Percentiles rank a stretch among this genome's conserved stretches.
phyloP scores from a whole-genome alignment of 2,888 invertebrate species.

The Entomobrya proxima region DNA sequence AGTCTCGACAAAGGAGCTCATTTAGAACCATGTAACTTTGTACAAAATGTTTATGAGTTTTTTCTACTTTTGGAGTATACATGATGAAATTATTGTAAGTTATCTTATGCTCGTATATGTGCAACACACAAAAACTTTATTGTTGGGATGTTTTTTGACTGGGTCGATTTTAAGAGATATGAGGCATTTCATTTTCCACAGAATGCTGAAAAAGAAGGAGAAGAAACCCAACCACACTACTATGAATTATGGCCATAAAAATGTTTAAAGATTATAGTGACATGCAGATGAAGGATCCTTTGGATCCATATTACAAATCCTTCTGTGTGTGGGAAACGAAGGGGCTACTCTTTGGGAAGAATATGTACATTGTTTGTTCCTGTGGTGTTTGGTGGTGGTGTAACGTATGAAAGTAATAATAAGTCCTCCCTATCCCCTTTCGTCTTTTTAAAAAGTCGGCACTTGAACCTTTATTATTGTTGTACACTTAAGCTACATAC shows the following conservation, averaged over 20 bases:
- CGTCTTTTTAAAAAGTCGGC: neutral
- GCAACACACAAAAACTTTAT: conserved; percentile 7
- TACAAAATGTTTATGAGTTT: neutral
- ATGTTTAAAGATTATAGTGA: conserved; percentile 34
- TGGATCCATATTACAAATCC: neutral
- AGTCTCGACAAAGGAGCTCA: neutral
- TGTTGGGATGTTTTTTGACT: neutral
- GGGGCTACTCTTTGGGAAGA: neutral
- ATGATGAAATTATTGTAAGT: neutral
- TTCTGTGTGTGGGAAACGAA: neutral
- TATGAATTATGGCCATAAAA: conserved; percentile 69
- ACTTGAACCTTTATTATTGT: neutral
- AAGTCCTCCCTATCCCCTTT: neutral
- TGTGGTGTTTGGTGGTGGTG: neutral
- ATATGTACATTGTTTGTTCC: neutral
- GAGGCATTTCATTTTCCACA: neutral
- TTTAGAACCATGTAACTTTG: neutral
- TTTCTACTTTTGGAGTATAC: neutral
- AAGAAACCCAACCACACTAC: neutral
- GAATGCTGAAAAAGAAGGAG: neutral
- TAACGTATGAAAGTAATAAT: neutral
- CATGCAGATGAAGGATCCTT: neutral
- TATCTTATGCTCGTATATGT: neutral
- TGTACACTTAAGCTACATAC: too few relatives aligned
- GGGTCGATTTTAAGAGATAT: neutral